Base-by-base conservation (phyloP, 2,113 vertebrate species). In the Lophochroa leadbeateri region DNA sequence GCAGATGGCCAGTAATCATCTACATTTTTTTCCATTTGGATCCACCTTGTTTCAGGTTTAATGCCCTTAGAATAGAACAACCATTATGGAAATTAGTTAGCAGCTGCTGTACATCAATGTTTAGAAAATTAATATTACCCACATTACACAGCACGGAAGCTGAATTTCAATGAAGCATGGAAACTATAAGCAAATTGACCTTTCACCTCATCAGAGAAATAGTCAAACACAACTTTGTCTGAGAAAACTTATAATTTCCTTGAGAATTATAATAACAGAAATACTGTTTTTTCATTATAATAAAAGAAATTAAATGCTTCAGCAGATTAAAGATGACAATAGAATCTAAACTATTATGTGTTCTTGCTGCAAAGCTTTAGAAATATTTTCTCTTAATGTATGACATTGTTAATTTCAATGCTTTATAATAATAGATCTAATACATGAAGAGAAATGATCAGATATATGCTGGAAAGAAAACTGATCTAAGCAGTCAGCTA, bases 91-190 rank as follows among this genome's bases (percentile, higher is more conserved):
- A 98, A 98, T 98, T 97, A 97, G 97, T 97, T 96, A 98, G 97
- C 97, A 98, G 97, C 98, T 97, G 97, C 97, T 97, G 91, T 98
- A 98, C 96, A 95, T 92, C 95, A 98, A 97, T 98, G 98, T 97
- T 98, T 98, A 98, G 98, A 97, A 97, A 98, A 98, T 98, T 98
- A 98, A 98, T 98, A 98, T 97, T 97, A 96, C 96, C 96, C 89
- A 95, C 96, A 97, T 97, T 97, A 97, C 97, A 88, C 84, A 95
- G 95, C 52, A 95, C 47, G 79, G 97, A 97, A 95, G 94, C 82
- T 94, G 98, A 98, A 98, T 98, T 98, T 98, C 98, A 98, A 98
- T 98, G 98, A 98, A 97, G 97, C 96, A 83, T 70, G 82, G 96
- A 97, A 98, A 97, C 95, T 95, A 96, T 97, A 97, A 97, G 95